These are phyloP conservation scores for Bostrychus sinensis DNA, from an alignment of 2,113 vertebrate genomes.

Conservation along the genomic window DNA sequence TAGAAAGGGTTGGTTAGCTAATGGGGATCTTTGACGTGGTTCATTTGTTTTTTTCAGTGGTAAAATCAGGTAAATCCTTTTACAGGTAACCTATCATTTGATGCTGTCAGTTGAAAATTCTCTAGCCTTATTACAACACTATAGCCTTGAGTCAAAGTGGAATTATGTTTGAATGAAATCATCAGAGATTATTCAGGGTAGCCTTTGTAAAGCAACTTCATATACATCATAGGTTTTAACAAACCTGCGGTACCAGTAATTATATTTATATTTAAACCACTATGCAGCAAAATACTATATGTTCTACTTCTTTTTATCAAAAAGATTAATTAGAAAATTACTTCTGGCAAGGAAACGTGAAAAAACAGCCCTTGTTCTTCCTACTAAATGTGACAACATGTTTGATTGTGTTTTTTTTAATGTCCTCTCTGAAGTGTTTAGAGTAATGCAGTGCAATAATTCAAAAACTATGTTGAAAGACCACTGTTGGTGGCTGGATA, in stretches of 20 bases:
- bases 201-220: background rate
- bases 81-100: conserved; percentile 27
- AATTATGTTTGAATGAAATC: conserved; percentile 19
- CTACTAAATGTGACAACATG: conserved; percentile 52
- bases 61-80: conserved; percentile 1
- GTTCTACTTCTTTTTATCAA: background rate
- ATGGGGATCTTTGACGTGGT: conserved; percentile 17
- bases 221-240: background rate
- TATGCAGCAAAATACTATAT: conserved; percentile 5
- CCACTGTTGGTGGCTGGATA: conserved; percentile 40
- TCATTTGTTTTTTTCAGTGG: conserved; percentile 3
- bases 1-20: conserved; percentile 33
- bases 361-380: conserved; percentile 28
- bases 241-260: background rate
- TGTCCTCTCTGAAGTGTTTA: conserved; percentile 29
- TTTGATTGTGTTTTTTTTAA: conserved; percentile 26
- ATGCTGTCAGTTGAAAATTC: conserved; percentile 20
- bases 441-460: conserved; percentile 45
- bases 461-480: conserved; percentile 34
- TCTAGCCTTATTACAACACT: conserved; percentile 24
- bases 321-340: background rate
- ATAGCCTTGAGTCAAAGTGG: conserved; percentile 22
- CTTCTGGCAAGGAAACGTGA: background rate
- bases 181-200: background rate
- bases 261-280: background rate